phyloP scores from a whole-genome alignment of 2,797 vertebrate genomes.

The Neostethus bicornis region DNA sequence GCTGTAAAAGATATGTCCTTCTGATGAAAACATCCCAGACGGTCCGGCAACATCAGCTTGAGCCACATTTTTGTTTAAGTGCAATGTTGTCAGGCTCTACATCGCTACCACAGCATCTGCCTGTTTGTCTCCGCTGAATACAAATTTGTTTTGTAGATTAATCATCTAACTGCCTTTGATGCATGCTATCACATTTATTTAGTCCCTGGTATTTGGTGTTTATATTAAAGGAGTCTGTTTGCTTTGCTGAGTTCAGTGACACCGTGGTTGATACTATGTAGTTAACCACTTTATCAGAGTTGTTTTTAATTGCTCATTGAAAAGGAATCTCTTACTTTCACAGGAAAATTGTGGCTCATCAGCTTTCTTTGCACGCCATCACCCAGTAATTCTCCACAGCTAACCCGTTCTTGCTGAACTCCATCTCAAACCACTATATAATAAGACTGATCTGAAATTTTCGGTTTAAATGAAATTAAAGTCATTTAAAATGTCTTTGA shows the following conservation, averaged over 20 bases:
- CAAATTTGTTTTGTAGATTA: neutral
- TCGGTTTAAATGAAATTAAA: neutral
- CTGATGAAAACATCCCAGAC: conserved; percentile 38
- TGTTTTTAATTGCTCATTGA: neutral
- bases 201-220: neutral
- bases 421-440: neutral
- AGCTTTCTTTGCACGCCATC: neutral
- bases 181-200: neutral
- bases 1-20: conserved; percentile 21
- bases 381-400: neutral
- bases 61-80: conserved; percentile 25
- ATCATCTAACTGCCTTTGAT: conserved; percentile 8
- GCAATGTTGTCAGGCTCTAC: conserved; percentile 8
- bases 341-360: neutral
- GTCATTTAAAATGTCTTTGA: neutral
- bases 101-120: conserved; percentile 11
- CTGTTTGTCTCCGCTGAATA: conserved; percentile 18
- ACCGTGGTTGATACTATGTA: neutral
- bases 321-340: neutral
- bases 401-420: neutral
- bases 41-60: conserved; percentile 6
- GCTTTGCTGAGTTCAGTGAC: neutral
- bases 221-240: conserved; percentile 3
- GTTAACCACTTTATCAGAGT: neutral
- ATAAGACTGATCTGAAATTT: neutral